These are phyloP conservation scores for Danio choprae DNA, from an alignment of 2,797 vertebrate species.

Conservation along the genomic window DNA sequence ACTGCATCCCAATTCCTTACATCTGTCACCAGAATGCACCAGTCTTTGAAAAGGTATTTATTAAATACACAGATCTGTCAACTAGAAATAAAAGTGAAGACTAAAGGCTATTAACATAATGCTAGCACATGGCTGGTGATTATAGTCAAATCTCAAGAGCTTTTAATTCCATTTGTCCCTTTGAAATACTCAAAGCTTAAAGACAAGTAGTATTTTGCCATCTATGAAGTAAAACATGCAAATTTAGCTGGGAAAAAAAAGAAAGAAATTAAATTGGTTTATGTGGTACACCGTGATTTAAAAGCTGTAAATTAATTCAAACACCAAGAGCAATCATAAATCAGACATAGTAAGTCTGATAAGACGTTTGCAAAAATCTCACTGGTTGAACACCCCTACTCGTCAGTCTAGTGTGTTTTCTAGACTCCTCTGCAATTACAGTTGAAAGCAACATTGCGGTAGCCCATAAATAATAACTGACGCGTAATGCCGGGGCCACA, in stretches of 20 bases:
- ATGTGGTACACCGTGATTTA: not conserved
- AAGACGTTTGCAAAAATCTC: not conserved
- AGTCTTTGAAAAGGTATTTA: not conserved
- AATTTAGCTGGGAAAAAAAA: not conserved
- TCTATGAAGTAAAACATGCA: not conserved
- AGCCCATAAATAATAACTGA: conserved; percentile 14
- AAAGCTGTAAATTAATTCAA: not conserved
- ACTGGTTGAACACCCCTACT: not conserved
- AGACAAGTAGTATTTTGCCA: not conserved
- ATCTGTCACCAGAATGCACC: not conserved
- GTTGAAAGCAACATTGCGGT: not conserved
- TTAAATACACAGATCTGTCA: not conserved
- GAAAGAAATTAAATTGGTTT: not conserved
- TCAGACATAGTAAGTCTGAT: not conserved
- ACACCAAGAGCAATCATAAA: not conserved
- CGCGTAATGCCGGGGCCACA: conserved; percentile 28
- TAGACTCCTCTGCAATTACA: conserved; percentile 5
- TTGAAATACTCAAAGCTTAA: not conserved
- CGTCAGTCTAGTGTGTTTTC: not conserved
- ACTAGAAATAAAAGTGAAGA: not conserved
- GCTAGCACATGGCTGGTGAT: not conserved
- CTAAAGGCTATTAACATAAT: not conserved
- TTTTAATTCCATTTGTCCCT: not conserved
- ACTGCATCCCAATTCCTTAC: not conserved
- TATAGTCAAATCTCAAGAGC: not conserved